Percentiles rank a stretch among this genome's conserved stretches.
Conservation (phyloP, 2,888 invertebrate species). For the Chironomus tentans region DNA sequence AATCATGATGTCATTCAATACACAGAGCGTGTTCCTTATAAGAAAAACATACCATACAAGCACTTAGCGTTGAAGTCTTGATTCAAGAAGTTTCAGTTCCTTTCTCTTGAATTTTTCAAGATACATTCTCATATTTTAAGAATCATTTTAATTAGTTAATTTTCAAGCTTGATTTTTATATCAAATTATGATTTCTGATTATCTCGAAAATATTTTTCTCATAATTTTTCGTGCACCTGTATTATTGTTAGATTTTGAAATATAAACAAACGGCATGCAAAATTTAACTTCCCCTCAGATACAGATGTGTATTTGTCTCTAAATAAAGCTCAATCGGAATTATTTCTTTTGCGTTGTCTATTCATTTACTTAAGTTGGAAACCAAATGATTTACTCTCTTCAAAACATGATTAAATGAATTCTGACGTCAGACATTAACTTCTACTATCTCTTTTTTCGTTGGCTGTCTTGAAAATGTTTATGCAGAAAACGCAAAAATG, state of each 20-base stretch:
- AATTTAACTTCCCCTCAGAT: no score
- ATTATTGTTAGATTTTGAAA: no score
- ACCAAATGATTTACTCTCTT: neutral
- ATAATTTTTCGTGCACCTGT: no score
- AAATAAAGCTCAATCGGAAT: neutral
- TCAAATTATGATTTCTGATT: no score
- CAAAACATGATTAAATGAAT: conserved; percentile 11
- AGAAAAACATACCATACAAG: neutral
- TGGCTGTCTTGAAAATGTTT: conserved; percentile 1
- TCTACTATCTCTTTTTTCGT: neutral
- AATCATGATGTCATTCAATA: conserved; percentile 18
- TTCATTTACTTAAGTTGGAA: neutral
- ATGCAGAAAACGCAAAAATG: neutral
- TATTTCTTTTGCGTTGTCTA: neutral
- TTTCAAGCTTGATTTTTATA: no score
- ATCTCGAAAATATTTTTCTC: no score
- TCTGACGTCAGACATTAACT: conserved; percentile 3
- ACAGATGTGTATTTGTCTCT: no score
- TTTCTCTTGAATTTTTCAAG: neutral
- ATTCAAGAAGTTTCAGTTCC: neutral
- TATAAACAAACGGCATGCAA: no score
- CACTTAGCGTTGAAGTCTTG: conserved; percentile 17
- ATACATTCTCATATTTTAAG: no score
- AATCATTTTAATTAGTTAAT: no score
- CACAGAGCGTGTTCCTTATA: neutral